Evolutionary conservation across 2,113 vertebrate genomes (phyloP), one percentile per base, ranked within the genome.

Genomic region (Falcunculus frontatus): DNA sequence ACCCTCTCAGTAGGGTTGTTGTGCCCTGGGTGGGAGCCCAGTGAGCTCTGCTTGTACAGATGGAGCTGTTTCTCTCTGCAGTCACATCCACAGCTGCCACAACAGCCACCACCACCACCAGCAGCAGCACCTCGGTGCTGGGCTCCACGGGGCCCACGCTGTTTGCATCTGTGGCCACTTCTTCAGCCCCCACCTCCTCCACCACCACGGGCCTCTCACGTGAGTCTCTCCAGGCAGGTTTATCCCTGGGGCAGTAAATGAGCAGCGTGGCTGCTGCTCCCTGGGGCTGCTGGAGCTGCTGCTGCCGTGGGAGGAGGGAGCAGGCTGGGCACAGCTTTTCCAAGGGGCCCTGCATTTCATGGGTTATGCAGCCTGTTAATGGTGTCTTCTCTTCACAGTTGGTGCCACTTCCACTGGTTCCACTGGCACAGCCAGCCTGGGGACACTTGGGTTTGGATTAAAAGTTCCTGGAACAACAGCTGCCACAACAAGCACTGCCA

Each of bases 191-290:
- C 0, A 53, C 98, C 1, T 15, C 96, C 13, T 9, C 95, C 16
- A 60, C 56, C 53, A 52, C 63, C 52, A 37, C 90, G 7, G 97
- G 97, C 57, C 98, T 99, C 46, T 90, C 95, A 13, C 79, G 98
- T 99, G 96, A 98, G 98, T 97, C 65, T 32, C 30, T 18, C 4
- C 41, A 9, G 39, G 27, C 20, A 10, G 16, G 0, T 33, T 30
- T 27, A 20, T 15, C 47, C 13, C 7, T 4, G 57, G 64, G 79
- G 27, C 14, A n/a, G 1, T 13, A 2, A 14, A 11, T 4, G 41
- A 37, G 37, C 60, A 49, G 82, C 5, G 0, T 3, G 30, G 23
- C 64, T 65, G 77, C 12, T 29, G 30, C 52, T 49, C 2, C 57
- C 47, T 47, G 33, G 14, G 26, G 7, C 6, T 35, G 59, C 37